Percentiles rank a stretch among this genome's conserved stretches.
Conservation (phyloP, 1,140 invertebrate species). For the Manduca sexta region DNA sequence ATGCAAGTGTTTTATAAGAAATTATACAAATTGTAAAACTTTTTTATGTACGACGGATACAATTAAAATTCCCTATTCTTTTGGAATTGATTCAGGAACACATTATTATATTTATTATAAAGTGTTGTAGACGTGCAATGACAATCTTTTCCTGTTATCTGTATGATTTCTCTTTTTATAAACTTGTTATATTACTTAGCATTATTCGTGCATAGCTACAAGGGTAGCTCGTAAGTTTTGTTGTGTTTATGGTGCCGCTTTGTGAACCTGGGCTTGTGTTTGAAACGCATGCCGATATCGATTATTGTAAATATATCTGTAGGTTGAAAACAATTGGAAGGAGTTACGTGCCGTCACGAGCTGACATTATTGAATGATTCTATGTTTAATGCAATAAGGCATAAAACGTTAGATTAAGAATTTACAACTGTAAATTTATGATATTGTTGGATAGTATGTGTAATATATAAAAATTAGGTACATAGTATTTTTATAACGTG, state of each 20-base stretch:
- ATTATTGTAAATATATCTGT: constrained; percentile 19
- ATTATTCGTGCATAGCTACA: not conserved
- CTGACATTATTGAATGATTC: not conserved
- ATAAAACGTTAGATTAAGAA: constrained; percentile 42
- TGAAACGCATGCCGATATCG: constrained; percentile 10
- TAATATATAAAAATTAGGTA: constrained; percentile 66
- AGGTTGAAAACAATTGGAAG: too few species aligned
- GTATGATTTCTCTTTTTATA: too few species aligned
- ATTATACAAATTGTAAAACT: not conserved
- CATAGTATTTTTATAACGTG: constrained; percentile 67
- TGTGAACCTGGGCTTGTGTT: constrained; percentile 14
- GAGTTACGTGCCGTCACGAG: not conserved
- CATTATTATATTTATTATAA: too few species aligned
- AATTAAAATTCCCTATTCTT: too few species aligned
- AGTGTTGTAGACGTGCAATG: too few species aligned
- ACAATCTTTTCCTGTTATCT: too few species aligned
- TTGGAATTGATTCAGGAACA: not conserved
- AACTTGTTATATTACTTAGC: too few species aligned
- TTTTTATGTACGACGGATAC: too few species aligned
- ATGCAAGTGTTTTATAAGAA: not conserved
- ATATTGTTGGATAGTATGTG: constrained; percentile 60
- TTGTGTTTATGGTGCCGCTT: too few species aligned
- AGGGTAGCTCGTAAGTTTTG: too few species aligned
- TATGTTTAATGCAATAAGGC: constrained; percentile 28
- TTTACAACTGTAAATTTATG: constrained; percentile 65